Conservation (phyloP, 2,113 vertebrate species). For the Amblyopsis rosae region DNA sequence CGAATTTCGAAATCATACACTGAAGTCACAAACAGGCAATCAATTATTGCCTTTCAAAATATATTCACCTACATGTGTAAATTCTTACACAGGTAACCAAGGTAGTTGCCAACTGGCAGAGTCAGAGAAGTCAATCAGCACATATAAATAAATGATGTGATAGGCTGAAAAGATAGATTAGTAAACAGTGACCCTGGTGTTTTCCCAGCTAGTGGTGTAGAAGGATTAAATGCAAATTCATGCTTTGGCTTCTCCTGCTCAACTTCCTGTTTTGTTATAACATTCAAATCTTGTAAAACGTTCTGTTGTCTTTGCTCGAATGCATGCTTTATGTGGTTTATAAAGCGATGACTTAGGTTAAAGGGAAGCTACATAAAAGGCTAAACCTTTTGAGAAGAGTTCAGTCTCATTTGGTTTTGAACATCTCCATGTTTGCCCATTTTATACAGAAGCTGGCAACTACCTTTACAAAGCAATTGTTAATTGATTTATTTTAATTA, state of each 20-base stretch:
- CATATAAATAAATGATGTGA: conserved; percentile 31
- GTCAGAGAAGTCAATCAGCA: conserved; percentile 30
- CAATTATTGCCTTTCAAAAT: conserved; percentile 56
- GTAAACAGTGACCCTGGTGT: conserved; percentile 56
- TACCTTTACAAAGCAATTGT: conserved; percentile 59
- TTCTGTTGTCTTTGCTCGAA: conserved; percentile 41
- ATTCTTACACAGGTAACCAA: conserved; percentile 49
- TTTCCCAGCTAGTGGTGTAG: conserved; percentile 40
- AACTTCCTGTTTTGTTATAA: conserved; percentile 54
- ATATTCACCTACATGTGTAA: conserved; percentile 62
- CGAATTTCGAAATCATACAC: conserved; percentile 57
- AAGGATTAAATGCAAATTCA: conserved; percentile 68
- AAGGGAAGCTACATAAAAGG: conserved; percentile 73
- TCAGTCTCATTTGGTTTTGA: conserved; percentile 26
- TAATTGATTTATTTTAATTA: conserved; percentile 23
- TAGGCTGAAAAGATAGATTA: conserved; percentile 40
- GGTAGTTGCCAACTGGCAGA: conserved; percentile 60
- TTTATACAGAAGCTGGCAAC: conserved; percentile 61
- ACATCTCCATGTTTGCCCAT: conserved; percentile 38
- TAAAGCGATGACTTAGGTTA: conserved; percentile 57
- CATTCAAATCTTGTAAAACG: conserved; percentile 53
- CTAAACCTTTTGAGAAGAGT: conserved; percentile 40
- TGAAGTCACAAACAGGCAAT: conserved; percentile 58
- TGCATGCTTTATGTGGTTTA: conserved; percentile 51
- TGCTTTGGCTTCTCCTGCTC: conserved; percentile 74